Base-by-base conservation (phyloP, 2,113 vertebrate species). In the Ranitomeya variabilis region DNA sequence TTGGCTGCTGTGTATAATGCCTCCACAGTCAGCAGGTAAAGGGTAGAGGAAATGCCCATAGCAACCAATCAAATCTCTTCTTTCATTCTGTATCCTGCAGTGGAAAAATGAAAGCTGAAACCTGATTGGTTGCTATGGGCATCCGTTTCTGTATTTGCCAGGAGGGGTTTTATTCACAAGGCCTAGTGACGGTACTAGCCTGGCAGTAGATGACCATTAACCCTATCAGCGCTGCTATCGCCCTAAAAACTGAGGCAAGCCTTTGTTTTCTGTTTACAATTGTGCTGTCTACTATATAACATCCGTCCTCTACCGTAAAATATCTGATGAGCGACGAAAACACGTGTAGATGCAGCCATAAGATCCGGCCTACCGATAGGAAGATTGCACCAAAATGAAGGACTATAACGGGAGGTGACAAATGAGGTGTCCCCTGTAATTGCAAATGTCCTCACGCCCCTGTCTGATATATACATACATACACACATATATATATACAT, bases 401-500 rank as follows among this genome's bases (percentile, higher is more conserved):
- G 1, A n/a, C 7, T 66, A 66, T n/a, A 66, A 66, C 16, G 26
- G 69, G 67, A 2, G 71, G 14, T 19, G 4, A 19, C 37, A 51
- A 18, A 1, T 31, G 23, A 19, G 71, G 10, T 45, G 82, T 84
- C 71, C 82, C 66, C n/a, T 69, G 21, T 54, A 23, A 11, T 69
- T 84, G 82, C 66, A 84, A 55, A 55, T 67, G 19, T 66, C 51
- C 62, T 67, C 82, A 83, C 81, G 54, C 67, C 51, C 51, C 21
- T n/a, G 14, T 54, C 21, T 54, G 15, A 1, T 84, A 84, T 84
- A 84, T 84, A 83, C 37, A 64, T 81, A 80, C 54, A 79, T 79
- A 81, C 80, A 66, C 69, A 84, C 82, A 84, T 66, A 84, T 84
- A 69, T 84, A 84, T 84, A 69, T 84, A 84, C 82, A 84, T 69